These are phyloP conservation scores for Omphaloscelis lunosa DNA, from an alignment of 2,888 invertebrate genomes.

Conservation along the genomic window DNA sequence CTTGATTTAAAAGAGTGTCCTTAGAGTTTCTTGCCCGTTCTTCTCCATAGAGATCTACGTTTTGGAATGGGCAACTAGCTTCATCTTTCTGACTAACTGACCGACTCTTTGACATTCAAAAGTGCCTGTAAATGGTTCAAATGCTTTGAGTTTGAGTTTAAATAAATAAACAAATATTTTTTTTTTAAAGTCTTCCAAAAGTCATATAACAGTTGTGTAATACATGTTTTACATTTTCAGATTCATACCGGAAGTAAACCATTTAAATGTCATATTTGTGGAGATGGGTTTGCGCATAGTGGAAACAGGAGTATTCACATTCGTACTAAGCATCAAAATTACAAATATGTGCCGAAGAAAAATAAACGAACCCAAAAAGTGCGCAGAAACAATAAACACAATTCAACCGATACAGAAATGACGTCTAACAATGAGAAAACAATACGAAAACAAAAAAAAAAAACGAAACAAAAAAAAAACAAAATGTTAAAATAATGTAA, in stretches of 20 bases:
- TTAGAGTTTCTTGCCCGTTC: too few relatives aligned
- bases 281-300: slow-evolving; percentile 48
- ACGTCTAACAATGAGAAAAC: not conserved
- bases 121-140: too few relatives aligned
- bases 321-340: slow-evolving; percentile 47
- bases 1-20: too few relatives aligned
- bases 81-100: too few relatives aligned
- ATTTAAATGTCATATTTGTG: slow-evolving; percentile 53
- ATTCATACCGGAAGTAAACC: slow-evolving; percentile 50
- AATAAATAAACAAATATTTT: too few relatives aligned
- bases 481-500: not conserved
- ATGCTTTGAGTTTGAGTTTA: too few relatives aligned
- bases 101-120: too few relatives aligned
- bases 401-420: slow-evolving; percentile 14
- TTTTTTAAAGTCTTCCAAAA: too few relatives aligned
- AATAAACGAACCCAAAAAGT: not conserved
- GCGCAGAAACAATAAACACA: slow-evolving; percentile 8
- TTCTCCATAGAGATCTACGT: too few relatives aligned
- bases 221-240: slow-evolving; percentile 17
- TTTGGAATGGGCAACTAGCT: too few relatives aligned
- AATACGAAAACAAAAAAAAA: not conserved
- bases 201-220: not conserved
- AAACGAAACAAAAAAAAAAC: not conserved
- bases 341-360: slow-evolving; percentile 20
- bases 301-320: slow-evolving; percentile 51